Conservation (phyloP, 2,797 vertebrate genomes). For the Leucoraja ocellata region DNA sequence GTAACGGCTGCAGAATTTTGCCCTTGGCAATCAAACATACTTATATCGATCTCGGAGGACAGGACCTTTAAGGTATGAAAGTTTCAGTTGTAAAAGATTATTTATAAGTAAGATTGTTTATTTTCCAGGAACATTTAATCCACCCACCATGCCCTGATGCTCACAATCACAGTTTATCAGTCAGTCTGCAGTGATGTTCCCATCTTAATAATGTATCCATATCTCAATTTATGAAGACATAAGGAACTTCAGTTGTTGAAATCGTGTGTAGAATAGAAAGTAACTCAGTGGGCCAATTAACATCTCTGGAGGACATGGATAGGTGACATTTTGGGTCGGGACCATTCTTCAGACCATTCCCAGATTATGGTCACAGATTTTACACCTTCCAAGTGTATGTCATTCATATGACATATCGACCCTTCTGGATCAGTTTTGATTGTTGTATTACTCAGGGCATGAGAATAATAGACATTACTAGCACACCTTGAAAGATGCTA, state of each 20-base stretch:
- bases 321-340: too few species aligned
- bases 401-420: neutral
- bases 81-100: neutral
- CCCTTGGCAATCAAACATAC: conserved; percentile 59
- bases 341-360: too few species aligned
- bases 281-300: too few species aligned
- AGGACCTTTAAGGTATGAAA: conserved; percentile 73
- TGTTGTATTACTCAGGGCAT: too few species aligned
- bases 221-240: too few species aligned
- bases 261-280: neutral
- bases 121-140: neutral
- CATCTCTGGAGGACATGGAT: too few species aligned
- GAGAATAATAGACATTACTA: neutral
- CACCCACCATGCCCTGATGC: neutral
- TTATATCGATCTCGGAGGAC: conserved; percentile 79
- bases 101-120: neutral
- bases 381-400: neutral
- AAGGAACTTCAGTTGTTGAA: neutral
- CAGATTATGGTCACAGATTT: neutral
- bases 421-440: neutral
- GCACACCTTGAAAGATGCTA: neutral
- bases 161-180: neutral
- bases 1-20: conserved; percentile 79
- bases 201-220: neutral
- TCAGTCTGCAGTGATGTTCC: neutral